phyloP scores from a whole-genome alignment of 2,797 vertebrate genomes.

The Cryptoprocta ferox region DNA sequence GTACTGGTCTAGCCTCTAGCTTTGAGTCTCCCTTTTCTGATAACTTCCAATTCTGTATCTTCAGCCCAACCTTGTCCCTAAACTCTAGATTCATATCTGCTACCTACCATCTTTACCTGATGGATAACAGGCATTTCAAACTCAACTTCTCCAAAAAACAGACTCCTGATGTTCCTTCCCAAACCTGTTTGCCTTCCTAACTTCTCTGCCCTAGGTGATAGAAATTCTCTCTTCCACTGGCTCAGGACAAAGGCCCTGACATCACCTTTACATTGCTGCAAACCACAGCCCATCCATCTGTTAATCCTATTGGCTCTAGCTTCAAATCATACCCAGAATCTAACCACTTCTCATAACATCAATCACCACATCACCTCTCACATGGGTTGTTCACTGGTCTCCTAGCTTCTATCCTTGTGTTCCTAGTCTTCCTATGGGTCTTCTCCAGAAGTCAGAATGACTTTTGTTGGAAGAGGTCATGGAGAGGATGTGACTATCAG shows the following conservation, averaged over 20 bases:
- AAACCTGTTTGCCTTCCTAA: background rate
- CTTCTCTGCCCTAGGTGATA: background rate
- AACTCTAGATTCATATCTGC: background rate
- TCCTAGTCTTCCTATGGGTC: background rate
- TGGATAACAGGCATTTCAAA: background rate
- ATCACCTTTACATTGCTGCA: background rate
- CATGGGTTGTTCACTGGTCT: background rate
- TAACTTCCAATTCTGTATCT: background rate
- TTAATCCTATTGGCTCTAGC: background rate
- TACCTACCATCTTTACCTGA: background rate
- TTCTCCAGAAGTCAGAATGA: background rate
- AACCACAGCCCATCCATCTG: background rate
- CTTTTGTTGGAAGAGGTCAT: background rate
- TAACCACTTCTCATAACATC: background rate
- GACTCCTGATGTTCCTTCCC: background rate
- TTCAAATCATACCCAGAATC: background rate
- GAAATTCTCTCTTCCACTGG: background rate
- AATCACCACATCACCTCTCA: background rate
- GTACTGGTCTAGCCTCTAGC: background rate
- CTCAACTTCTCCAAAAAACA: background rate
- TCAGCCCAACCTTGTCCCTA: background rate
- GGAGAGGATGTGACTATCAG: background rate
- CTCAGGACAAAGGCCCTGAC: background rate
- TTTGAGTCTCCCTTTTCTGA: slow-evolving; percentile 5
- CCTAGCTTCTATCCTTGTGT: background rate